Evolutionary conservation across 2,113 vertebrate species (phyloP), one percentile per base, ranked within the genome.

Genomic region (Balaenoptera acutorostrata): DNA sequence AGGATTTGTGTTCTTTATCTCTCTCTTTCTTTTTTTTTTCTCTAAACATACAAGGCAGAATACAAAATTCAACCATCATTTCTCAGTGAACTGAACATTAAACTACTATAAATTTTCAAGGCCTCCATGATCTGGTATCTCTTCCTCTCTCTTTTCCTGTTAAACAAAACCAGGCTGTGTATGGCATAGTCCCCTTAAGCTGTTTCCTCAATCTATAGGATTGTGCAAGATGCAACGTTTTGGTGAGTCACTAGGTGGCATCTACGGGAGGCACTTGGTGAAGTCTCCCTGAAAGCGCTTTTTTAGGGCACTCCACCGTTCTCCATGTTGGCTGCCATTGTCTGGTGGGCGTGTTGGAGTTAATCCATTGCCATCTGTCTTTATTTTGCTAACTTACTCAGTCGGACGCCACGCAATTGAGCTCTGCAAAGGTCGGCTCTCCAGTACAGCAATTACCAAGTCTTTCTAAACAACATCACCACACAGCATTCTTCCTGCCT

Each of bases 351-450:
- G 80, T 91, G 90, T 80, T 98, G 95, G 97, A 97, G 92, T 93
- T 96, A 97, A 97, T 97, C 97, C 98, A 96, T 89, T 71, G 88
- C 98, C 97, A 98, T 98, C 98, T 98, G 97, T 96, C 98, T 97
- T 98, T 98, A 97, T 98, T 98, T 98, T 98, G 97, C 96, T 98
- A 98, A 96, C 95, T 93, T 96, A 90, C 96, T 96, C 97, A 97
- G 97, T 98, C 87, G 80, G 97, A 97, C 64, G 90, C 98, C 97
- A 98, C 93, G 96, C 97, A 97, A 93, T 71, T 97, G 95, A 92
- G 96, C 96, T 96, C 97, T 93, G 95, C 97, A 97, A 97, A 98
- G 97, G 93, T 90, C 63, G 64, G 49, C 87, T 97, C 93, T 96
- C 74, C 90, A 83, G 82, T 87, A 82, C 49, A 46, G 97, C 96